These are phyloP conservation scores for Acleris sparsana DNA, from an alignment of 2,888 invertebrate species.

Conservation along the genomic window DNA sequence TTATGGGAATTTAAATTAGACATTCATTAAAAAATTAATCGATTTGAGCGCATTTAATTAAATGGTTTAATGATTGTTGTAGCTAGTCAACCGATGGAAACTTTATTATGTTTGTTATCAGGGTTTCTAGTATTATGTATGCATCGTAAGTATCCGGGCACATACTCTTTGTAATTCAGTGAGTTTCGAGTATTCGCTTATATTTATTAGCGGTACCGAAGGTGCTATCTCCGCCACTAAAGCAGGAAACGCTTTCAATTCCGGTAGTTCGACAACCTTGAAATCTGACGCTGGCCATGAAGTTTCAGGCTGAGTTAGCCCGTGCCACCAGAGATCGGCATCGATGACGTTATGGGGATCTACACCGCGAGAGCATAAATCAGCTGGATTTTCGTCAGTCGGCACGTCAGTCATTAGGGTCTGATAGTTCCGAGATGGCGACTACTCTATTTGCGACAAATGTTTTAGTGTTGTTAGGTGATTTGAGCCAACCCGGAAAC, in stretches of 20 bases:
- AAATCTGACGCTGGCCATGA: constrained; percentile 10
- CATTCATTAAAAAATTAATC: constrained; percentile 18
- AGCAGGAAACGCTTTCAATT: constrained; percentile 2
- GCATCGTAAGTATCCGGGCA: constrained; percentile 24
- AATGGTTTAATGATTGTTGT: constrained; percentile 14
- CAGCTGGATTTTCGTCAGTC: constrained; percentile 38
- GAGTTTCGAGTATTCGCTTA: constrained; percentile 31
- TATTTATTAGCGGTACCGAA: constrained; percentile 17
- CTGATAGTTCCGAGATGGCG: neutral
- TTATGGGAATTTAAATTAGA: constrained; percentile 20
- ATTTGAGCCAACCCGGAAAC: neutral
- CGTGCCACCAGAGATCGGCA: constrained; percentile 34
- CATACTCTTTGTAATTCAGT: constrained; percentile 24
- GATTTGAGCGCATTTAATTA: constrained; percentile 14
- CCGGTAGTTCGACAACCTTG: neutral
- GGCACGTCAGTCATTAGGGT: constrained; percentile 27
- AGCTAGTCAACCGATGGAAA: constrained; percentile 20
- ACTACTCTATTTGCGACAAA: constrained; percentile 27
- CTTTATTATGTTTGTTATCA: constrained; percentile 5
- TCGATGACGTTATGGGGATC: constrained; percentile 16
- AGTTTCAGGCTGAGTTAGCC: constrained; percentile 13
- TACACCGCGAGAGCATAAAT: constrained; percentile 38
- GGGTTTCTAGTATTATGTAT: constrained; percentile 20
- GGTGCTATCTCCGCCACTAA: constrained; percentile 1
- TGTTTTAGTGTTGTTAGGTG: neutral